Evolutionary conservation across 2,888 invertebrate genomes (phyloP).

Genomic region (Perdita meconis): DNA sequence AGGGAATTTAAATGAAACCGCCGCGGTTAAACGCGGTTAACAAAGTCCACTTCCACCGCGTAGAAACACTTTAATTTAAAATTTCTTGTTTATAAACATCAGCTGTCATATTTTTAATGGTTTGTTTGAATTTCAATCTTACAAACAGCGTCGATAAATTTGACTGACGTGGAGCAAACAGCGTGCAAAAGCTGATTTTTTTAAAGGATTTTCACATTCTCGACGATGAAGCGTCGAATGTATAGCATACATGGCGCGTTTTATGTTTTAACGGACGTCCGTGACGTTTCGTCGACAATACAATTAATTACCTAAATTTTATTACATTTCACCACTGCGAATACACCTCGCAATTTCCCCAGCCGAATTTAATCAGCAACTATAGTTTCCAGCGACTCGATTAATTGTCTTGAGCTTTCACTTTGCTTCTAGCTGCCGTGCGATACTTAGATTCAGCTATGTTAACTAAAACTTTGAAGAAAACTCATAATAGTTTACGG

Average conservation of each 20-base stretch:
- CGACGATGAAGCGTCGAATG: background rate
- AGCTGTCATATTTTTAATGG: background rate
- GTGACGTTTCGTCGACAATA: slow-evolving; percentile 1
- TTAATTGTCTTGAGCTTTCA: slow-evolving; percentile 35
- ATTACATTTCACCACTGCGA: slow-evolving; percentile 40
- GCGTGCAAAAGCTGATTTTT: background rate
- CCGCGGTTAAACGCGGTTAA: background rate
- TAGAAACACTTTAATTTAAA: background rate
- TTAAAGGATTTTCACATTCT: slow-evolving; percentile 2
- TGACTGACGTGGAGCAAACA: background rate
- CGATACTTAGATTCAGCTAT: background rate
- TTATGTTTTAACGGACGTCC: slow-evolving; percentile 12
- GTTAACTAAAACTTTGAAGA: background rate
- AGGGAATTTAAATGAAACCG: background rate
- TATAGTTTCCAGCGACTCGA: slow-evolving; percentile 19
- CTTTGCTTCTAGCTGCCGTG: slow-evolving; percentile 9
- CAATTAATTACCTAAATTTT: slow-evolving; percentile 57
- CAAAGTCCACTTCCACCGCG: background rate
- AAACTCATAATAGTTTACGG: too few species aligned
- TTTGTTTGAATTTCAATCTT: background rate
- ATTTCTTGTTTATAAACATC: background rate
- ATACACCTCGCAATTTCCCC: slow-evolving; percentile 16
- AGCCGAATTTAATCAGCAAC: slow-evolving; percentile 46
- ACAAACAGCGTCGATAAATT: background rate
- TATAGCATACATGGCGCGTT: background rate